Percentiles rank a stretch among this genome's conserved stretches.
phyloP scores from a whole-genome alignment of 2,888 invertebrate genomes.

The Ceratothoa steindachneri region DNA sequence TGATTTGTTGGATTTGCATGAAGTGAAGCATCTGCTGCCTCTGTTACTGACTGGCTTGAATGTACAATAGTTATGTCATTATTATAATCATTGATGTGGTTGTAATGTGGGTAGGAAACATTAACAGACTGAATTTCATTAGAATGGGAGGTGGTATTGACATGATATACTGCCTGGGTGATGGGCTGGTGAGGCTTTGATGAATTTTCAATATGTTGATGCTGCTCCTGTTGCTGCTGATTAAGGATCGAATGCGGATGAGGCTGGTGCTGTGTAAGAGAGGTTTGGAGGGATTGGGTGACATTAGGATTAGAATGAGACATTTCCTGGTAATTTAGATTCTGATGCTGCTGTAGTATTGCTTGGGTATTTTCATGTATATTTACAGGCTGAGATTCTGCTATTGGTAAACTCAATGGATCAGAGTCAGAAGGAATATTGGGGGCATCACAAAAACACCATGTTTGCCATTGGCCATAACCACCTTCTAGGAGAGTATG shows the following conservation, averaged over 20 bases:
- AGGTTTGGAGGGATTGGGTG: background rate
- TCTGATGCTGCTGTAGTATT: constrained; percentile 1
- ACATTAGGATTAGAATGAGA: background rate
- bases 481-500: constrained; percentile 36
- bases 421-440: constrained; percentile 21
- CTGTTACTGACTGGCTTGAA: background rate
- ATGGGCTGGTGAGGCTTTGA: background rate
- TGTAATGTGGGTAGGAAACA: background rate
- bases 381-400: background rate
- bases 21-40: background rate
- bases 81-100: background rate
- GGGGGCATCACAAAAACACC: constrained; percentile 46
- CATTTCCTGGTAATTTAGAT: constrained; percentile 25
- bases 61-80: background rate
- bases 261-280: constrained; percentile 14
- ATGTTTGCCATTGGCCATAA: constrained; percentile 44
- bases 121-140: background rate
- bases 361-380: constrained; percentile 11
- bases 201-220: constrained; percentile 7
- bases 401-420: background rate
- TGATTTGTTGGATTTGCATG: background rate
- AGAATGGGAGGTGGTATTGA: background rate
- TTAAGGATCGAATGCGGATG: too few species aligned
- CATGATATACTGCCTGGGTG: background rate
- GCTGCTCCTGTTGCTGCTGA: constrained; percentile 4